Evolutionary conservation across 1,140 invertebrate genomes (phyloP).

Genomic region (Drosophila melanica): DNA sequence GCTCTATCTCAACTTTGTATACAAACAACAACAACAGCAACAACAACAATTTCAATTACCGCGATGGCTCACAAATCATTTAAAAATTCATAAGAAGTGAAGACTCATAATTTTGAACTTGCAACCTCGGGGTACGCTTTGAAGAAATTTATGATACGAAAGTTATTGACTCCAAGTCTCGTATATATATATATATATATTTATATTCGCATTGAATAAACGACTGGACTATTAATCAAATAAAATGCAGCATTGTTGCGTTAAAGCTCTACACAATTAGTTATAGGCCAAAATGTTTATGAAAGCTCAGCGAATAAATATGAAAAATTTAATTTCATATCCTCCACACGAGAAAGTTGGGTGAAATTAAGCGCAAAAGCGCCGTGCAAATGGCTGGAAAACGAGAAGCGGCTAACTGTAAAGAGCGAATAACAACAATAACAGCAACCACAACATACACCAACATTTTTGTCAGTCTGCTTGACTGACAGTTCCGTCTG

Average conservation of each 20-base stretch:
- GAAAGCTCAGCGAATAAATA: constrained; percentile 46
- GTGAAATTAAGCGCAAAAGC: constrained; percentile 78
- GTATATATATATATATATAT: not conserved
- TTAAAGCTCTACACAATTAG: constrained; percentile 59
- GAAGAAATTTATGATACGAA: constrained; percentile 55
- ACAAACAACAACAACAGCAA: constrained; percentile 2
- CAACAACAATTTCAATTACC: constrained; percentile 52
- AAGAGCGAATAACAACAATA: constrained; percentile 14
- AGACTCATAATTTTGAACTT: constrained; percentile 49
- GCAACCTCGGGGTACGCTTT: constrained; percentile 26
- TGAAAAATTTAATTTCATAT: constrained; percentile 51
- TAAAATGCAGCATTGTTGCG: constrained; percentile 50
- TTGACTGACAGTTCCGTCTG: constrained; percentile 36
- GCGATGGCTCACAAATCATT: constrained; percentile 63
- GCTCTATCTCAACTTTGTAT: not conserved
- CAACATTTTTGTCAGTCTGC: not conserved
- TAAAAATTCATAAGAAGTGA: constrained; percentile 49
- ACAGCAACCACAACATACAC: constrained; percentile 17
- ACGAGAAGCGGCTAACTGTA: constrained; percentile 21
- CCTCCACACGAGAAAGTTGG: constrained; percentile 16
- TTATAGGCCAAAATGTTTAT: constrained; percentile 40
- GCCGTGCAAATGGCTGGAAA: constrained; percentile 73
- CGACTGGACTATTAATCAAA: constrained; percentile 68
- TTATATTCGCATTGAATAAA: constrained; percentile 47
- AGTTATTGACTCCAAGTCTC: constrained; percentile 37